Evolutionary conservation across 2,888 invertebrate species (phyloP), one percentile per base, ranked within the genome.

Genomic region (Caenorhabditis sp.): DNA sequence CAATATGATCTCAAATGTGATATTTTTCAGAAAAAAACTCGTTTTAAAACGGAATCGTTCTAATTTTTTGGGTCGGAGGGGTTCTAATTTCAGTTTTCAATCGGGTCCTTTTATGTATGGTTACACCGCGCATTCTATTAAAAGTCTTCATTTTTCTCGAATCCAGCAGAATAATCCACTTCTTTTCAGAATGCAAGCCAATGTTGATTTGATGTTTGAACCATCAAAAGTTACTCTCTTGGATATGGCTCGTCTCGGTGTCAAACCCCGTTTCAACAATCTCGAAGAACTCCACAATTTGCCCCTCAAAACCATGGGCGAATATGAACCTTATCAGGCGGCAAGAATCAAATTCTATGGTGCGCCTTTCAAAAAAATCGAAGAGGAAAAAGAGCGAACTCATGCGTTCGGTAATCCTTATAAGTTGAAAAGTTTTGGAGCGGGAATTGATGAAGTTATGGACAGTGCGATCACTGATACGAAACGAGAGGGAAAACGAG

Each of bases 321-420:
- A 99, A 90, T 99, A 97, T 89, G 97, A 99, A 89, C 97, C 97
- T 89, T 97, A 99, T 97, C 73, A 97, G 96, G 90, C 92, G 59
- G 69, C 69, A 0, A 38, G 67, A 8, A 10, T 53, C 4, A 60
- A 57, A 23, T 53, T 27, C 53, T 69, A 69, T 20, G 73, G 73
- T 14, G 31, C 21, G 43, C 66, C 73, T 31, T 54, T 69, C 61
- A 66, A 61, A 8, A 63, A 63, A 57, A 69, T 74, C 12, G 66
- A 69, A 17, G 73, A 74, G 26, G 73, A 69, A 26, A 66, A 63
- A 52, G 69, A 74, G 56, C 90, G 97, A 17, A 95, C 96, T 85
- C 97, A 99, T 88, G 97, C 97, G 93, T 99, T 99, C 88, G 99
- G 99, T 66, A 99, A 99, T 90, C 99, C 99, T 0, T 99, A 97